phyloP scores from a whole-genome alignment of 2,113 vertebrate genomes.

The Nothocercus nigrocapillus region DNA sequence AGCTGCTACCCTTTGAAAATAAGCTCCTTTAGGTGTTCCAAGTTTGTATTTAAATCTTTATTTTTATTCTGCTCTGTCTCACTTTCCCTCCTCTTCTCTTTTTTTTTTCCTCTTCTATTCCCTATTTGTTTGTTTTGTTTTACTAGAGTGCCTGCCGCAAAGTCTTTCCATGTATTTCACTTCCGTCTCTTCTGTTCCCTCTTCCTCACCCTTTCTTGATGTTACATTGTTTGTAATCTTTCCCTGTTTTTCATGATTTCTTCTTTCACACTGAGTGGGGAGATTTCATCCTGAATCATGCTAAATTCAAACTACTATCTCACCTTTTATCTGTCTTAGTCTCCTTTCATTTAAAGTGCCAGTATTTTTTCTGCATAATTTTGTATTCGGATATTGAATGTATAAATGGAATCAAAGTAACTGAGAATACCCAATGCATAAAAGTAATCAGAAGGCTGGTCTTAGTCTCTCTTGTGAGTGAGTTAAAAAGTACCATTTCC shows the following conservation, averaged over 20 bases:
- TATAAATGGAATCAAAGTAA: not conserved
- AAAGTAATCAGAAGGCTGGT: not conserved
- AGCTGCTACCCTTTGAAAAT: not conserved
- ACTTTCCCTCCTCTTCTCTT: not conserved
- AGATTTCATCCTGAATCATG: not conserved
- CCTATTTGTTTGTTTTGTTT: not conserved
- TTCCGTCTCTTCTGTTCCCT: not conserved
- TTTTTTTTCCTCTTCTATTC: not conserved
- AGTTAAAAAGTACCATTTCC: not conserved
- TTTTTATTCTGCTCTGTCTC: not conserved
- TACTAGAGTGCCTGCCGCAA: not conserved
- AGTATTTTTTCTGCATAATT: not conserved
- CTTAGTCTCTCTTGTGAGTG: not conserved
- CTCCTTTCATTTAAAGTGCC: not conserved
- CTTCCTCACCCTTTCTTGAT: not conserved
- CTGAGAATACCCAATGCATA: not conserved
- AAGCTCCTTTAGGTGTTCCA: not conserved
- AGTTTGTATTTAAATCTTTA: not conserved
- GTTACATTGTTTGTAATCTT: not conserved
- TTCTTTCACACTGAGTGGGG: not conserved
- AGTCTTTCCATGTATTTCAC: not conserved
- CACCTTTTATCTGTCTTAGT: not conserved
- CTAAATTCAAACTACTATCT: not conserved
- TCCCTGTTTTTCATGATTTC: not conserved
- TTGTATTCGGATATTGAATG: not conserved